These are phyloP conservation scores for Galaxias olidus DNA, from an alignment of 2,797 vertebrate genomes.

Conservation along the genomic window DNA sequence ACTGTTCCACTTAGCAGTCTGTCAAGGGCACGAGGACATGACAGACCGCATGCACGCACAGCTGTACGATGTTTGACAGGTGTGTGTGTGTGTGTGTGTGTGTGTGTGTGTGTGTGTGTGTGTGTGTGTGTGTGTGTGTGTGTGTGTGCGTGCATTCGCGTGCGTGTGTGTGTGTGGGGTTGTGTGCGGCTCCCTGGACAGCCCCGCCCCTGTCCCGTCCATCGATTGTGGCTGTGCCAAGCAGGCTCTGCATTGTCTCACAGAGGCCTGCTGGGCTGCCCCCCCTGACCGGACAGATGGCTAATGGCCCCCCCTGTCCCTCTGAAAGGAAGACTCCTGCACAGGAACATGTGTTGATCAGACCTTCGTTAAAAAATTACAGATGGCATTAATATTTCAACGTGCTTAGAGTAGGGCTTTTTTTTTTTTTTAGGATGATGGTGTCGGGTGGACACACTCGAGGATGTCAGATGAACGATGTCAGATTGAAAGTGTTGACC, in stretches of 20 bases:
- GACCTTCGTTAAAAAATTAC: constrained; percentile 42
- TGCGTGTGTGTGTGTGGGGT: background rate
- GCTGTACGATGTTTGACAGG: constrained; percentile 5
- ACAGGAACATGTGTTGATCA: constrained; percentile 41
- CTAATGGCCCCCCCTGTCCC: constrained; percentile 53
- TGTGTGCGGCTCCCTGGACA: background rate
- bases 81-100: background rate
- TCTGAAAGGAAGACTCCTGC: constrained; percentile 58
- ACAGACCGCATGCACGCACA: constrained; percentile 2
- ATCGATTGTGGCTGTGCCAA: constrained; percentile 49
- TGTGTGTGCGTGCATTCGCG: background rate
- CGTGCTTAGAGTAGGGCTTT: background rate
- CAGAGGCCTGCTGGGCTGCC: constrained; percentile 52
- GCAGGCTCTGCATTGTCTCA: constrained; percentile 60
- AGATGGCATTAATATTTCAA: constrained; percentile 28
- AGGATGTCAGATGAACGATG: too few species aligned
- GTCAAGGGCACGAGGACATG: constrained; percentile 10
- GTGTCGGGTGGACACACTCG: too few species aligned
- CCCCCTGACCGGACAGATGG: constrained; percentile 66
- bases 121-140: background rate
- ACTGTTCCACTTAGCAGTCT: constrained; percentile 2
- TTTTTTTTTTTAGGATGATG: too few species aligned
- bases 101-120: background rate
- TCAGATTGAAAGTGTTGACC: too few species aligned
- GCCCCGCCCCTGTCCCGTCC: constrained; percentile 5